Evolutionary conservation across 1,140 invertebrate genomes (phyloP), one percentile per base, ranked within the genome.

Genomic region (Pachypsylla venusta): DNA sequence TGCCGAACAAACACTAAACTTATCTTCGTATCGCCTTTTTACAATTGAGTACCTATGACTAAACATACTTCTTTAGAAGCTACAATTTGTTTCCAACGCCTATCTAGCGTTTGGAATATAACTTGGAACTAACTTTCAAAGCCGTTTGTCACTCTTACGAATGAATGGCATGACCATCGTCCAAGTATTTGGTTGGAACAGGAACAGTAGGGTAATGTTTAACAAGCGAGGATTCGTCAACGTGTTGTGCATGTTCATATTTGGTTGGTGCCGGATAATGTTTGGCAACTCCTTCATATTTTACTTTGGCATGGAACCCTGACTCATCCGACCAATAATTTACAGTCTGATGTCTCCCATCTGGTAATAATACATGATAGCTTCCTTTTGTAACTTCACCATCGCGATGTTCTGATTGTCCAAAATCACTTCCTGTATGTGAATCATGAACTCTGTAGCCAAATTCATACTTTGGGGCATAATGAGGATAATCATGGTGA

Each of bases 321-420:
- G 71, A 73, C 26, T 80, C 76, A 61, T 87, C 85, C 0, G 84
- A 85, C 59, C 78, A 82, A 71, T 90, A 90, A 53, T 79, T 75
- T 25, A 89, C 86, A 59, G 79, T 80, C 72, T 88, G 85, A 63
- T 81, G 73, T 60, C 84, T 76, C 25, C 85, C 85, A 71, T 87
- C 85, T 1, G 85, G 85, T 26, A 89, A 70, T n/a, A 82, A 73
- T 27, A 88, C 84, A 64, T 84, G 81, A 73, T 89, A 87, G 61
- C 79, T 76, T 48, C 85, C 84, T 64, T 79, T 80, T 10, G 83
- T 83, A 12, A 73, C 70, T 39, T 80, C 76, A 7, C 81, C 85
- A 59, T 76, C 73, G 48, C 76, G 73, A 53, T 74, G 75, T 68
- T 87, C 84, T 59, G 78, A 75, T 65, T 87, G 85, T 12, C 83